Evolutionary conservation across 2,113 vertebrate species (phyloP), one percentile per base, ranked within the genome.

Genomic region (Laticauda laticaudata): DNA sequence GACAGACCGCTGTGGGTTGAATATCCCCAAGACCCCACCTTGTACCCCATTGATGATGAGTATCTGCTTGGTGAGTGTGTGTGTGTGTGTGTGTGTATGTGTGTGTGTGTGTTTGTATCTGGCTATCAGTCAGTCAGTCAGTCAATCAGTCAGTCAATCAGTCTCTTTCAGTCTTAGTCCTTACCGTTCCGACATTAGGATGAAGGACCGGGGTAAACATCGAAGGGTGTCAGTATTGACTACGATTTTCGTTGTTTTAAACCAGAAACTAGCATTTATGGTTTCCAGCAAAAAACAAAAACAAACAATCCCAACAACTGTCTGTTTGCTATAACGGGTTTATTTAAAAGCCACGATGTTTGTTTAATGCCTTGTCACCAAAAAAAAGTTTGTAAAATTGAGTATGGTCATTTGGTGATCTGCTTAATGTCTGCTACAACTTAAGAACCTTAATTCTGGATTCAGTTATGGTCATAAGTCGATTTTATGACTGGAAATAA

Each of bases 1-100:
- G 89, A 0, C 92, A 99, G 99, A 96, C 97, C 99, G 0, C 96
- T 99, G 56, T 99, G 99, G 99, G 97, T 99, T 55, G 98, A 99
- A 86, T 99, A 98, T 96, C 98, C 99, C 43, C 96, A 97, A 53
- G 98, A 99, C 87, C 92, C 96, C 18, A 95, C 96, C 45, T 98
- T 98, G 7, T 99, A 98, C 88, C 96, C 97, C 90, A 94, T 98
- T 45, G 99, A 99, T 88, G 98, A 99, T 53, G 97, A 99, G 93
- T 99, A 98, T 94, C 93, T 99, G 95, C 97, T 99, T 0, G 99
- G 99, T 99, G 94, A 98, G 98, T 12, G 12, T 39, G 18, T 45
- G 12, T 69, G n/a, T 34, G 5, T 29, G 24, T 21, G n/a, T n/a
- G n/a, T n/a, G n/a, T n/a, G n/a, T n/a, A n/a, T n/a, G 98, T 12